These are phyloP conservation scores for Andrena marginata DNA, from an alignment of 2,888 invertebrate species.

Conservation along the genomic window DNA sequence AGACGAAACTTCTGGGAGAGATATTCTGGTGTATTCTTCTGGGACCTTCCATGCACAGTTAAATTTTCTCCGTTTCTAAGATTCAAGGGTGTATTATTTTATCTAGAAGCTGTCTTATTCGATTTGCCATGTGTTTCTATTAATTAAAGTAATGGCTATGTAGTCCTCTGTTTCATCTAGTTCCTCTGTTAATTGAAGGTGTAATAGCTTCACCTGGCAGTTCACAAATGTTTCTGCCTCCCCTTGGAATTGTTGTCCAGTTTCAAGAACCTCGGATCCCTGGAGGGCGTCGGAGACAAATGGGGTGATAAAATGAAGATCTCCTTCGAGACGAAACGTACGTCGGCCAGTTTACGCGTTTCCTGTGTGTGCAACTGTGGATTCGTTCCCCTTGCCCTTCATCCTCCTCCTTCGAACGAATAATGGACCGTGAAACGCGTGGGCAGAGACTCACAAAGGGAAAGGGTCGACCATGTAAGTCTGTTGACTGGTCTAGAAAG, in stretches of 20 bases:
- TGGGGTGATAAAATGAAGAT: constrained; percentile 39
- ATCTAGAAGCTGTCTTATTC: too few relatives aligned
- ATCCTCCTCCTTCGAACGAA: constrained; percentile 28
- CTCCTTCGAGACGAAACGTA: constrained; percentile 25
- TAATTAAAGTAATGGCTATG: too few relatives aligned
- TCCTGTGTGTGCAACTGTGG: constrained; percentile 30
- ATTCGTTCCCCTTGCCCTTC: constrained; percentile 19
- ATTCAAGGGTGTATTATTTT: too few relatives aligned
- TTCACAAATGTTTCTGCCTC: constrained; percentile 12
- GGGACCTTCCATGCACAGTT: too few relatives aligned
- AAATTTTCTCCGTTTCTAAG: too few relatives aligned
- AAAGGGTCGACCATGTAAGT: constrained; percentile 47
- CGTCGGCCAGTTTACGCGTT: constrained; percentile 40
- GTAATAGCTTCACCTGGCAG: not conserved
- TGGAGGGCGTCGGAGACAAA: constrained; percentile 30
- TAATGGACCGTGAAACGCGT: constrained; percentile 56
- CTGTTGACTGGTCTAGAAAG: constrained; percentile 40
- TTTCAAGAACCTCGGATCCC: not conserved
- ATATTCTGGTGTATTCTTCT: too few relatives aligned
- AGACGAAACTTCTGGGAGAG: too few relatives aligned
- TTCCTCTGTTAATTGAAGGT: constrained; percentile 12
- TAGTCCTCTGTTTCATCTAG: too few relatives aligned
- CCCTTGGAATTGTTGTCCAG: not conserved
- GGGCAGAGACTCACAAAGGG: constrained; percentile 43
- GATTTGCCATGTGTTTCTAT: too few relatives aligned